These are phyloP conservation scores for Atta colombica DNA, from an alignment of 1,140 invertebrate genomes.

Conservation along the genomic window DNA sequence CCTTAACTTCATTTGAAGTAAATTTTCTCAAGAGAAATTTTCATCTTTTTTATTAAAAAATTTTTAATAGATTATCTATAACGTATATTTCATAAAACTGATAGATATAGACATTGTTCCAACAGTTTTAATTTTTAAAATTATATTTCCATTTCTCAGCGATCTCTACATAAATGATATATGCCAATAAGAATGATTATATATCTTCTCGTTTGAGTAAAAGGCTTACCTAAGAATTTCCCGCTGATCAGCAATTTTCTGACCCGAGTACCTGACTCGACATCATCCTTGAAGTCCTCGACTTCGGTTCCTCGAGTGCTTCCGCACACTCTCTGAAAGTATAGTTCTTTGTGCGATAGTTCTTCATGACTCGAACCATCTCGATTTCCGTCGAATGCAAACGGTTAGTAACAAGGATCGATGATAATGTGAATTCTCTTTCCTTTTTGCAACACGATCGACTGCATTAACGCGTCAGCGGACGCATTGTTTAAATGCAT, in stretches of 20 bases:
- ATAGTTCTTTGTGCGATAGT: slow-evolving; percentile 56
- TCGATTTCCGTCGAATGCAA: slow-evolving; percentile 66
- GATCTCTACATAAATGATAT: slow-evolving; percentile 10
- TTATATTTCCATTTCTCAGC: neutral
- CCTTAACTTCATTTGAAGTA: no score
- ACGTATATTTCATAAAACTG: neutral
- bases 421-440: slow-evolving; percentile 48
- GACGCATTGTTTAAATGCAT: slow-evolving; percentile 35
- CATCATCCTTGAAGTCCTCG: slow-evolving; percentile 69
- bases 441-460: slow-evolving; percentile 4
- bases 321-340: slow-evolving; percentile 68
- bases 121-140: slow-evolving; percentile 2
- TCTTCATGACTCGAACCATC: slow-evolving; percentile 66
- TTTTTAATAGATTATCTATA: neutral
- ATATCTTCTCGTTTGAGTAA: slow-evolving; percentile 63
- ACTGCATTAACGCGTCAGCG: slow-evolving; percentile 23
- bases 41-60: neutral
- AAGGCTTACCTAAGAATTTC: slow-evolving; percentile 70
- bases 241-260: slow-evolving; percentile 74
- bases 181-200: slow-evolving; percentile 58
- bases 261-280: slow-evolving; percentile 72
- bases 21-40: neutral
- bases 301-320: slow-evolving; percentile 68
- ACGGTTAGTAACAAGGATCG: slow-evolving; percentile 71
- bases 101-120: neutral